Evolutionary conservation across 1,140 invertebrate genomes (phyloP).

Genomic region (Hycleus cichorii): DNA sequence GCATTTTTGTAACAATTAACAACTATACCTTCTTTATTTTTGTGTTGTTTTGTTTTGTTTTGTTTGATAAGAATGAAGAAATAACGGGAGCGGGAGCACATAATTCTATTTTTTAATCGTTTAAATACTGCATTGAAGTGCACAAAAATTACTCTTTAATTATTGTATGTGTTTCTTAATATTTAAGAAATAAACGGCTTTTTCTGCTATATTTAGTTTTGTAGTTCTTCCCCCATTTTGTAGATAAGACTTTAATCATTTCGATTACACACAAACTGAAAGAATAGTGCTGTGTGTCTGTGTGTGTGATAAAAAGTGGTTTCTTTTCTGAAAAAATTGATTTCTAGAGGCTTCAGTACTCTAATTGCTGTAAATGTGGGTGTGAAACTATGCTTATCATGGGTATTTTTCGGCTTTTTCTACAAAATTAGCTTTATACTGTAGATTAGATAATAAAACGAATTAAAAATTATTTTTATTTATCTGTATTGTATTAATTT

Average conservation of each 20-base stretch:
- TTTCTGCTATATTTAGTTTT: constrained; percentile 21
- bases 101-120: constrained; percentile 25
- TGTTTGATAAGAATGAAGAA: constrained; percentile 14
- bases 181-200: constrained; percentile 36
- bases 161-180: constrained; percentile 33
- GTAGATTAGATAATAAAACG: neutral
- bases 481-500: constrained; percentile 5
- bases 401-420: constrained; percentile 3
- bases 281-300: neutral
- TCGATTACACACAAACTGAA: neutral
- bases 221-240: constrained; percentile 16
- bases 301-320: neutral
- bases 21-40: too few species aligned
- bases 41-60: neutral
- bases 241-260: constrained; percentile 3
- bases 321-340: neutral
- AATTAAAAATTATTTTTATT: constrained; percentile 10
- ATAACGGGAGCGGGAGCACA: constrained; percentile 30
- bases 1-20: too few species aligned
- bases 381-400: constrained; percentile 3
- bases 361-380: neutral
- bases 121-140: constrained; percentile 18
- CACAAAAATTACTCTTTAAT: constrained; percentile 31
- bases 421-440: constrained; percentile 7
- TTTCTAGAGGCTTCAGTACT: too few species aligned